Percentiles rank a stretch among this genome's conserved stretches.
These are phyloP conservation scores for Tamias sibiricus DNA, from an alignment of 2,113 vertebrate species.

Conservation along the genomic window DNA sequence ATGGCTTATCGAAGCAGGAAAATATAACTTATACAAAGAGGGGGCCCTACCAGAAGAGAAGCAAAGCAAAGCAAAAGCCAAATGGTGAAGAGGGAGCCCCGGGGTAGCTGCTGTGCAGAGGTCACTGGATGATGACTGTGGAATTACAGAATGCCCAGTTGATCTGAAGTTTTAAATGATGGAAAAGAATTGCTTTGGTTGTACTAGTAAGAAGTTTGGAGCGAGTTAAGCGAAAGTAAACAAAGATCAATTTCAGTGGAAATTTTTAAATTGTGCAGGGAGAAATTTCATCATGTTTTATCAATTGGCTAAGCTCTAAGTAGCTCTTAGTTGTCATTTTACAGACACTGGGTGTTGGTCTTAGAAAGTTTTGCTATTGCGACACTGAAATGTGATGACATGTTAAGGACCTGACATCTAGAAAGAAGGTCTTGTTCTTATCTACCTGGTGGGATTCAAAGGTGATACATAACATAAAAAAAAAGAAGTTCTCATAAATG, in stretches of 20 bases:
- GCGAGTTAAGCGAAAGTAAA: background rate
- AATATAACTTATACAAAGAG: background rate
- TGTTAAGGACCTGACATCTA: background rate
- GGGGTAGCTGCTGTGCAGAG: background rate
- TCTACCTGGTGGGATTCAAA: background rate
- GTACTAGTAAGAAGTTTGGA: background rate
- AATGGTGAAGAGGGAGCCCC: background rate
- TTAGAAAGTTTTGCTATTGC: too few relatives aligned
- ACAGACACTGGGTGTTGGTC: background rate
- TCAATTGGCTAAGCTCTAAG: background rate
- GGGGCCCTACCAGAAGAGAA: background rate
- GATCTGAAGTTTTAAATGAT: background rate
- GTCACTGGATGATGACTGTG: background rate
- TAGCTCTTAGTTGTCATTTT: background rate
- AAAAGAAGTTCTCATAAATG: too few relatives aligned
- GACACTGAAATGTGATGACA: background rate
- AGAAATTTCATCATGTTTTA: background rate
- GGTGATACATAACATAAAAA: background rate
- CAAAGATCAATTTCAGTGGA: background rate
- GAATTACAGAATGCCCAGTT: background rate
- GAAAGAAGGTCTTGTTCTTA: background rate
- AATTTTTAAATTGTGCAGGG: background rate
- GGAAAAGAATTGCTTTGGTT: background rate
- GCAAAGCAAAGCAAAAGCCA: rapidly evolving
- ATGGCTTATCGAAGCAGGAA: background rate